Evolutionary conservation across 2,888 invertebrate genomes (phyloP), one percentile per base, ranked within the genome.

Genomic region (Hyles lineata): DNA sequence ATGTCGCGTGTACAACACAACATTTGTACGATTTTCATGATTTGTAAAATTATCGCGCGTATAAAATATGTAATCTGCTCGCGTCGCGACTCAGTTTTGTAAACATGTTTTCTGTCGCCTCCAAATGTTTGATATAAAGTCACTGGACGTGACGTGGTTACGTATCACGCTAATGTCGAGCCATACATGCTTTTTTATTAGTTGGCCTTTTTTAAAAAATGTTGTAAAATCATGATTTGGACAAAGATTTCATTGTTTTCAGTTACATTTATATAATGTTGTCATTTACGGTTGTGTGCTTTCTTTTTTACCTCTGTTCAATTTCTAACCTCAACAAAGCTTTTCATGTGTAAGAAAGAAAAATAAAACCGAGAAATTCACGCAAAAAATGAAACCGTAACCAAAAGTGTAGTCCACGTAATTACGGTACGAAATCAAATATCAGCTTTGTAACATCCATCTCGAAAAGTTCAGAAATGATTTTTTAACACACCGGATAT

Each of bases 91-190:
- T 75, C 77, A 77, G 80, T 83, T 84, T 84, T 86, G 82, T 86
- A 82, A 83, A 82, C 80, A 76, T 78, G 77, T 82, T 86, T 87
- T 87, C 86, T 86, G 83, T 87, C 84, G 76, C 79, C 83, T 78
- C 83, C 85, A 83, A 84, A 86, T 84, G 84, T 86, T 82, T 84
- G 86, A 87, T 86, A 87, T 85, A 87, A 87, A 86, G 85, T 83
- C 84, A 74, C 67, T 75, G 76, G 80, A 87, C 88, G 87, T 88
- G 88, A 82, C 79, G 70, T 71, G 85, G 81, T 77, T 85, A 75
- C 70, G 23, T 21, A 23, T 67, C 23, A 23, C 17, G 50, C 17
- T 25, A 25, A 15, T 29, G 17, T 25, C 21, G 23, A 23, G 7
- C 2, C 43, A 50, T 2, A 50, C 5, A 21, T 17, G 43, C 11